These are phyloP conservation scores for Speoplatyrhinus poulsoni DNA, from an alignment of 2,113 vertebrate genomes.

Conservation along the genomic window DNA sequence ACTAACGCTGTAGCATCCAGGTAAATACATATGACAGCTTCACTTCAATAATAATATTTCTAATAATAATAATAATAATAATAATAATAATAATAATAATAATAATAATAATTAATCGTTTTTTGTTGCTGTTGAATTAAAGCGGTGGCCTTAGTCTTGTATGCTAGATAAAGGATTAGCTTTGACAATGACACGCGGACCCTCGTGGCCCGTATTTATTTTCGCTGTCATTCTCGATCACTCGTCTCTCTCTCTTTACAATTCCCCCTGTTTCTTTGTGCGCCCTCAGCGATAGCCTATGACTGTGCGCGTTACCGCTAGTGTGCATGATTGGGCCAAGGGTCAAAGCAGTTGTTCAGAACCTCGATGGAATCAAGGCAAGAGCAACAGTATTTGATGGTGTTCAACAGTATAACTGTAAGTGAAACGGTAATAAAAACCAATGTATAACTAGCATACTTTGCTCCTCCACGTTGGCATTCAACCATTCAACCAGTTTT, in stretches of 20 bases:
- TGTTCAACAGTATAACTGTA: not conserved
- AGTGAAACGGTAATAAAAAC: conserved; percentile 1
- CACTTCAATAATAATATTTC: not conserved
- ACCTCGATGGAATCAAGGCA: not conserved
- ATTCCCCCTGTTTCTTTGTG: conserved; percentile 57
- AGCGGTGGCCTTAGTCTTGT: conserved; percentile 25
- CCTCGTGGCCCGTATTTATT: conserved; percentile 62
- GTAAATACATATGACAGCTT: not conserved
- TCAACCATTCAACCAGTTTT: not conserved
- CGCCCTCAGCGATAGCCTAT: conserved; percentile 37
- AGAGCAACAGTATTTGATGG: conserved; percentile 3
- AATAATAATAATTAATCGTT: not conserved
- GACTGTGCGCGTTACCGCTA: conserved; percentile 44
- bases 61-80: conserved; percentile 3
- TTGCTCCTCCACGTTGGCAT: not conserved
- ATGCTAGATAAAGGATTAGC: conserved; percentile 43
- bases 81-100: conserved; percentile 9
- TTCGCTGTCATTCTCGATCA: conserved; percentile 57
- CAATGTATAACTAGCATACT: no score
- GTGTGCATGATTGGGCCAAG: conserved; percentile 57
- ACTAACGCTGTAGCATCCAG: not conserved
- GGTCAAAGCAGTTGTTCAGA: conserved; percentile 63
- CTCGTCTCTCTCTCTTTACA: conserved; percentile 61
- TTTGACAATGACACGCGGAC: conserved; percentile 50
- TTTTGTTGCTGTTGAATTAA: not conserved